Percentiles rank a stretch among this genome's conserved stretches.
phyloP scores from a whole-genome alignment of 2,888 invertebrate genomes.

The Pilophorus perplexus region DNA sequence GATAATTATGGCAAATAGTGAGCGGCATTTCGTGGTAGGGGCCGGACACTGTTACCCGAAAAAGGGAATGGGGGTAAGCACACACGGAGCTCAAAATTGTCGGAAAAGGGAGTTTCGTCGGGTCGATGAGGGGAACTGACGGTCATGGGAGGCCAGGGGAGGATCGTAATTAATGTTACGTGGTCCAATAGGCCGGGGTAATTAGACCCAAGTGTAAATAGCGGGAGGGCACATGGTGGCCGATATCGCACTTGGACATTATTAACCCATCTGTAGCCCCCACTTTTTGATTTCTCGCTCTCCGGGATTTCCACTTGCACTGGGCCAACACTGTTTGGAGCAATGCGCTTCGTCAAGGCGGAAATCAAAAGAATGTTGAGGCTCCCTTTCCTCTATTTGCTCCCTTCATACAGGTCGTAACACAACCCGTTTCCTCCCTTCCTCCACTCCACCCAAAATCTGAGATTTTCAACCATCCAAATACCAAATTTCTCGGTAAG shows the following conservation, averaged over 20 bases:
- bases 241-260: conserved; percentile 29
- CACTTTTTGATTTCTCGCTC: conserved; percentile 24
- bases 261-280: conserved; percentile 17
- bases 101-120: not conserved
- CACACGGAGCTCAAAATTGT: conserved; percentile 20
- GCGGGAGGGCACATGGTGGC: conserved; percentile 33
- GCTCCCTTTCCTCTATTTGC: too few species aligned
- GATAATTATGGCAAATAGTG: conserved; percentile 24
- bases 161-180: conserved; percentile 42
- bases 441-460: too few species aligned
- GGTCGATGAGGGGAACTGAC: not conserved
- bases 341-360: too few species aligned
- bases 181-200: conserved; percentile 41
- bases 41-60: not conserved
- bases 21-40: conserved; percentile 1
- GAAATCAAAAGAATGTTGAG: too few species aligned
- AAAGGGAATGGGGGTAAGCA: conserved; percentile 2
- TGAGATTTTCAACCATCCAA: too few species aligned
- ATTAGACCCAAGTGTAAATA: conserved; percentile 40
- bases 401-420: too few species aligned
- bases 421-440: too few species aligned
- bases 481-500: too few species aligned
- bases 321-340: too few species aligned
- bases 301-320: not conserved
- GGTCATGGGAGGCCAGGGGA: not conserved